A percentile compares a stretch with the other conserved stretches of the same genome.
These are phyloP conservation scores for Parus major DNA, from an alignment of 2,113 vertebrate genomes.

Conservation along the genomic window DNA sequence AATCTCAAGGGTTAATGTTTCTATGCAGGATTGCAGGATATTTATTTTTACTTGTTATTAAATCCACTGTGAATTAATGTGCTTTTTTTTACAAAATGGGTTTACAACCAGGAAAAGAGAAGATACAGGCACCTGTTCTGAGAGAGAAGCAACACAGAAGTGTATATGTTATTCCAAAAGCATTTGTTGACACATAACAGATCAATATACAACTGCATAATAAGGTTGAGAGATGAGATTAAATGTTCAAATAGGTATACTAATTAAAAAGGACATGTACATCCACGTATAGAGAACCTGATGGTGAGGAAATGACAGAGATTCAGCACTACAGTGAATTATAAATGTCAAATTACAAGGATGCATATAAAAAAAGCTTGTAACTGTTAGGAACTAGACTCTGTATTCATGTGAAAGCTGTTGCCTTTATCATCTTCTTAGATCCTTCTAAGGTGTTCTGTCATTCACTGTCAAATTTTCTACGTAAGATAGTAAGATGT, in stretches of 20 bases:
- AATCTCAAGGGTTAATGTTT: not conserved
- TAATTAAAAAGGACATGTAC: constrained; percentile 77
- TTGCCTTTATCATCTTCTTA: constrained; percentile 70
- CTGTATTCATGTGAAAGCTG: constrained; percentile 38
- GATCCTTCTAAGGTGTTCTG: constrained; percentile 76
- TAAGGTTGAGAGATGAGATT: constrained; percentile 22
- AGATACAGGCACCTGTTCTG: not conserved
- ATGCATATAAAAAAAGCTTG: constrained; percentile 72
- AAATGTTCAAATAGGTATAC: constrained; percentile 71
- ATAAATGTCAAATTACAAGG: constrained; percentile 80
- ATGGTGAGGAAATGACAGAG: constrained; percentile 73
- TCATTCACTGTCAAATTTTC: constrained; percentile 77
- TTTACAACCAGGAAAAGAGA: not conserved
- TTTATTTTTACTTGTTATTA: not conserved
- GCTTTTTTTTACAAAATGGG: not conserved
- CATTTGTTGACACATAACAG: constrained; percentile 14
- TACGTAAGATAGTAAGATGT: constrained; percentile 65
- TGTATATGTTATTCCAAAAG: not conserved
- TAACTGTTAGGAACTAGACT: constrained; percentile 72
- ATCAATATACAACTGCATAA: constrained; percentile 36
- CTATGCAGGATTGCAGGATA: not conserved
- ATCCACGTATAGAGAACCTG: constrained; percentile 60
- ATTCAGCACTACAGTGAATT: constrained; percentile 70
- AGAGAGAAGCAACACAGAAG: not conserved
- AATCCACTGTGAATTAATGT: constrained; percentile 11